These are phyloP conservation scores for Tenthredo mesomela DNA, from an alignment of 2,888 invertebrate genomes.

Conservation along the genomic window DNA sequence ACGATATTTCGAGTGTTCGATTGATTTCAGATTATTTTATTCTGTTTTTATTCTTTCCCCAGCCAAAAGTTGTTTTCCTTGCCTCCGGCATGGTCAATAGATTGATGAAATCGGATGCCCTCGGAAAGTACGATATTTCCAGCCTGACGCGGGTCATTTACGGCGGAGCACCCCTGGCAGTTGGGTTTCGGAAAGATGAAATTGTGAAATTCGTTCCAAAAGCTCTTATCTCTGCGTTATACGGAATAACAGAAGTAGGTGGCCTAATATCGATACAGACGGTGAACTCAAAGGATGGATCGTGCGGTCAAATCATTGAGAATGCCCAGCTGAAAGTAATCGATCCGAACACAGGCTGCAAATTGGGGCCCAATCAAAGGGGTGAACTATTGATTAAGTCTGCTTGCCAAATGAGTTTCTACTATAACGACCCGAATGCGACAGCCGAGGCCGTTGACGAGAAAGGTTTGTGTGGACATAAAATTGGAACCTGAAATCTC, in stretches of 20 bases:
- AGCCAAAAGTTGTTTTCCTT: slow-evolving; percentile 62
- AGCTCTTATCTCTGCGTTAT: slow-evolving; percentile 57
- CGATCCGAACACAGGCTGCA: slow-evolving; percentile 57
- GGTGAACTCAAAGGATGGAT: slow-evolving; percentile 56
- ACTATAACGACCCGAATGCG: slow-evolving; percentile 6
- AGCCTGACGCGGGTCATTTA: slow-evolving; percentile 54
- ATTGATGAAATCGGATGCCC: slow-evolving; percentile 55
- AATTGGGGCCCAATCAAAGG: slow-evolving; percentile 64
- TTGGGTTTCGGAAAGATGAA: slow-evolving; percentile 55
- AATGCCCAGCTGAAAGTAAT: slow-evolving; percentile 55
- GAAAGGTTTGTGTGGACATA: slow-evolving; percentile 15
- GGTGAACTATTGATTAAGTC: slow-evolving; percentile 58
- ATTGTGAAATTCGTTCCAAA: slow-evolving; percentile 56
- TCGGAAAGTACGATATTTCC: slow-evolving; percentile 61
- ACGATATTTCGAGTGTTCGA: neutral
- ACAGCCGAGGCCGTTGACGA: slow-evolving; percentile 57
- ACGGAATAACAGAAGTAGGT: slow-evolving; percentile 69
- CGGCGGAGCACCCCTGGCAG: slow-evolving; percentile 61
- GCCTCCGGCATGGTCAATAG: slow-evolving; percentile 62
- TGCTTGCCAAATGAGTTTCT: neutral
- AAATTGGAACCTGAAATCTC: neutral
- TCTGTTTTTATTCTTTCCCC: slow-evolving; percentile 24
- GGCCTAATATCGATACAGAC: slow-evolving; percentile 57
- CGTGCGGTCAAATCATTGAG: slow-evolving; percentile 62
- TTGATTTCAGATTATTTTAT: neutral